Conservation (phyloP, 2,113 vertebrate genomes). For the Malurus cyaneus region DNA sequence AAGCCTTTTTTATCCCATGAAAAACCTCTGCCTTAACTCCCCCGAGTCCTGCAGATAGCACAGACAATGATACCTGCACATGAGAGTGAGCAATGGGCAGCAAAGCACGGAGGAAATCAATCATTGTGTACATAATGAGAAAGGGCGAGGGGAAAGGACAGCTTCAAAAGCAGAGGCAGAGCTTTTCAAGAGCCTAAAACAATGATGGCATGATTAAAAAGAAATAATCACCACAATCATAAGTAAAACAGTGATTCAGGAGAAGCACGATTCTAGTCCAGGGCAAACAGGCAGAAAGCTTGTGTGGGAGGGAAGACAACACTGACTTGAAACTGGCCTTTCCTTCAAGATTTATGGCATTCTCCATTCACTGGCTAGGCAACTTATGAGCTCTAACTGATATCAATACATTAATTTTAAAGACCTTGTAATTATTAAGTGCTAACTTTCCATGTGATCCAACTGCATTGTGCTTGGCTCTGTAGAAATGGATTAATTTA, state of each 20-base stretch:
- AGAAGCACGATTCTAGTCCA: neutral
- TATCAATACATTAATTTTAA: conserved; percentile 8
- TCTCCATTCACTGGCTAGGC: neutral
- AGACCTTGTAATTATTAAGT: neutral
- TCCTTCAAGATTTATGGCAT: neutral
- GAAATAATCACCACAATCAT: neutral
- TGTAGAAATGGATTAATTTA: neutral
- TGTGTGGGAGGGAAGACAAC: neutral
- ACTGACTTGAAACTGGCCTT: neutral
- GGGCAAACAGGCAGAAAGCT: neutral
- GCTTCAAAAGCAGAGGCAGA: neutral
- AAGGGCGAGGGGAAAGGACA: neutral
- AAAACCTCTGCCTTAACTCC: neutral
- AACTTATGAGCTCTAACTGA: neutral
- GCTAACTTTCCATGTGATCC: neutral
- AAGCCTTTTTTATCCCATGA: neutral
- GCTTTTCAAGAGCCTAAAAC: neutral
- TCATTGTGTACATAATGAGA: neutral
- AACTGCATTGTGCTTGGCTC: neutral
- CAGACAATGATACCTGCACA: neutral
- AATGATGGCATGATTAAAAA: neutral
- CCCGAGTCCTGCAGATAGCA: no score
- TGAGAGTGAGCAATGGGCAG: neutral
- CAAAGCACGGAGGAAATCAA: neutral
- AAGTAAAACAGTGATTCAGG: neutral